Evolutionary conservation across 2,797 vertebrate genomes (phyloP).

Genomic region (Melanotaenia trifasciata): DNA sequence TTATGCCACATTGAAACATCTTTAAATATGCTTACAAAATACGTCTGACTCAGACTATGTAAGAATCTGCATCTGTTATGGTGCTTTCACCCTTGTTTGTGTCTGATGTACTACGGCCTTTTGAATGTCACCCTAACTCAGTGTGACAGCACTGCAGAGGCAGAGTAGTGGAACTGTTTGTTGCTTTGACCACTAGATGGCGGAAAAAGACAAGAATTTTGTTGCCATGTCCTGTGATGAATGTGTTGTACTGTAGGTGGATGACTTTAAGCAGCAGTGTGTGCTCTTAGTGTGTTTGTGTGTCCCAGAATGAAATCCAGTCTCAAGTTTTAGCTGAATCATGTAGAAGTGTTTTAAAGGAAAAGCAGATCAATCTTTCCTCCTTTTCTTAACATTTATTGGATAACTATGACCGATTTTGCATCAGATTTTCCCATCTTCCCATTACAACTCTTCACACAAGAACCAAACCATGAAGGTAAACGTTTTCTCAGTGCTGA

Average conservation of each 20-base stretch:
- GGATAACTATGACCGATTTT: neutral
- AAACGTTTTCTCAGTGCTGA: constrained; percentile 46
- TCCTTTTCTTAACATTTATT: neutral
- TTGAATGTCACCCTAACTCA: constrained; percentile 50
- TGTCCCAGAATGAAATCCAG: neutral
- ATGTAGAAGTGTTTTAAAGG: neutral
- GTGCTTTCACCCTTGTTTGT: neutral
- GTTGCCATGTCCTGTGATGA: accelerated
- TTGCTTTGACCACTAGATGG: constrained; percentile 68
- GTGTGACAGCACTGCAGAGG: constrained; percentile 69
- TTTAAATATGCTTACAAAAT: neutral
- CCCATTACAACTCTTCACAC: constrained; percentile 14
- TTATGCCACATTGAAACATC: neutral
- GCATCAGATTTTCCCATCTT: neutral
- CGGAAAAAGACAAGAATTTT: constrained; percentile 32
- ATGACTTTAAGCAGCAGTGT: constrained; percentile 1
- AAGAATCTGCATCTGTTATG: neutral
- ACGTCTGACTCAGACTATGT: neutral
- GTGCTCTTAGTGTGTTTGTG: constrained; percentile 6
- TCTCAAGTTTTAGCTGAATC: constrained; percentile 14
- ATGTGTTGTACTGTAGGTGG: constrained; percentile 17
- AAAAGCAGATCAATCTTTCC: neutral
- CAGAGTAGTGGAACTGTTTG: neutral
- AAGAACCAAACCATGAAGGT: constrained; percentile 21
- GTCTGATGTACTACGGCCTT: constrained; percentile 10